Base-by-base conservation (phyloP, 2,797 vertebrate species). In the Enteromius fasciolatus region DNA sequence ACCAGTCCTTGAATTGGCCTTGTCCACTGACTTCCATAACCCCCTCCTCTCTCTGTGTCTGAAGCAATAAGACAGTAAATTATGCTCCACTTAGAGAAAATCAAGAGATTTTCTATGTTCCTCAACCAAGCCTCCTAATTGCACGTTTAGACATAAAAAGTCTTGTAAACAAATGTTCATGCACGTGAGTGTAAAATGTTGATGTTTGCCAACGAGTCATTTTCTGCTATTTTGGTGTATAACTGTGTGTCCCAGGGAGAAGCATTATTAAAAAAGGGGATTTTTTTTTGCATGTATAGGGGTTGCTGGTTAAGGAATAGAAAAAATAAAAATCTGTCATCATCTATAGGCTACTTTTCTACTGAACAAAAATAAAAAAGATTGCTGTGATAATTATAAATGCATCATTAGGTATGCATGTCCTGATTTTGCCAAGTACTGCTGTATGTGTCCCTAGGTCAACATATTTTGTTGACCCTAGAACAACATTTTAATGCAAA, bases 111-210 rank as follows among this genome's bases (percentile, higher is more conserved):
- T 92, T 88, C 86, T 90, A 36, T 80, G 89, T 88, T 83, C 86
- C 87, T 82, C 54, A 76, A 68, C 31, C n/a, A 44, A 67, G 61
- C 20, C 63, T 87, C 88, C 87, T 93, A 93, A 94, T 94, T 94
- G 91, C 77, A 79, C 68, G 89, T 86, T 90, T 89, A 88, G 89
- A 92, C 88, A 88, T 92, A 92, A 92, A 91, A 73, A 31, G 83
- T 83, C 74, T 79, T 88, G 91, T 93, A 93, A 92, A 94, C 90
- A 92, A 92, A 92, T 77, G 33, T 68, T 23, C 20, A 4, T 28
- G 11, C 68, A 50, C 52, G 25, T 72, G 67, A 39, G 66, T 70
- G 73, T 48, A 64, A 66, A 73, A 78, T 70, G 25, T 11, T 36
- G 80, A 28, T 67, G 72, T 67, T 64, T 78, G 67, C 61, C 50